Percentiles rank a stretch among this genome's conserved stretches.
These are phyloP conservation scores for Exocentrus adspersus DNA, from an alignment of 2,888 invertebrate species.

Conservation along the genomic window DNA sequence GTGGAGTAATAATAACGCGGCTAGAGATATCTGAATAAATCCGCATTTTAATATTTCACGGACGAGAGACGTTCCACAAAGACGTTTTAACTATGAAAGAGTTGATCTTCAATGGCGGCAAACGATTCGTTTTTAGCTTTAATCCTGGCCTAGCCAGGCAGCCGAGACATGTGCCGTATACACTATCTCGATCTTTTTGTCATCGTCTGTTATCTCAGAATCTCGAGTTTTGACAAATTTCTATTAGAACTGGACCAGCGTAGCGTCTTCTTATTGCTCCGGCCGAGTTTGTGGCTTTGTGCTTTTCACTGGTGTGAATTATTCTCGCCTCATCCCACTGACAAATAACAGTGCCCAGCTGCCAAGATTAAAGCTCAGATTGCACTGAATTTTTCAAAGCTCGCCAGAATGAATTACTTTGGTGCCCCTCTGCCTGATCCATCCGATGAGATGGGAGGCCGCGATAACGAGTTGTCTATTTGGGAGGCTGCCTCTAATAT, in stretches of 20 bases:
- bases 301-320: conserved; percentile 35
- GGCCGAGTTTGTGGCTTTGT: conserved; percentile 11
- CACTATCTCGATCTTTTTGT: conserved; percentile 48
- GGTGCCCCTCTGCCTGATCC: conserved; percentile 25
- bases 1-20: conserved; percentile 1
- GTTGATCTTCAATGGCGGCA: conserved; percentile 16
- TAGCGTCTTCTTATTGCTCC: conserved; percentile 24
- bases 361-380: conserved; percentile 48
- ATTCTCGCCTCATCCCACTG: conserved; percentile 43
- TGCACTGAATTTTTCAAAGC: conserved; percentile 45
- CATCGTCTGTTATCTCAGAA: conserved; percentile 44
- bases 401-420: conserved; percentile 26
- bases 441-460: conserved; percentile 30
- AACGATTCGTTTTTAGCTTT: conserved; percentile 38
- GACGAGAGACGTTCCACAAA: conserved; percentile 12
- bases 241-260: conserved; percentile 47
- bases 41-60: conserved; percentile 23
- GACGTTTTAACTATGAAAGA: conserved; percentile 12
- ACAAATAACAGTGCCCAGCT: conserved; percentile 50
- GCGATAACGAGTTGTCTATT: conserved; percentile 19
- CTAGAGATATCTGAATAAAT: conserved; percentile 2
- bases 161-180: conserved; percentile 36
- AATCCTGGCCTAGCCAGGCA: conserved; percentile 38
- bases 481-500: conserved; percentile 17
- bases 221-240: conserved; percentile 47